phyloP scores from a whole-genome alignment of 1,140 invertebrate genomes.

The Cotesia chilonis region DNA sequence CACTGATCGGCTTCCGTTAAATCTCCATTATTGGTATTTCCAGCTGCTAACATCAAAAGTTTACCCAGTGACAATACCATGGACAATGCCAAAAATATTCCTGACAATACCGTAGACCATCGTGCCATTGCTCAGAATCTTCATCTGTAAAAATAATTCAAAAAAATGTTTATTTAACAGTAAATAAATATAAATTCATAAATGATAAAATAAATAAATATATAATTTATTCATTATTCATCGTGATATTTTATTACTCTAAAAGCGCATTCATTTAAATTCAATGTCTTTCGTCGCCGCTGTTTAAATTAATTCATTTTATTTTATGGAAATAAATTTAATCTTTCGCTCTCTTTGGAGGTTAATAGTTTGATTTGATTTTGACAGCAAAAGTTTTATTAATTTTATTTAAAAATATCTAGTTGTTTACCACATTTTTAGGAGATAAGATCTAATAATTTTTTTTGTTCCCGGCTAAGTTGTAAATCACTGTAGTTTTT shows the following conservation, averaged over 20 bases:
- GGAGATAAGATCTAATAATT: too few species aligned
- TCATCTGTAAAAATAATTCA: constrained; percentile 47
- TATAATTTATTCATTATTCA: constrained; percentile 16
- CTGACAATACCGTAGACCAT: constrained; percentile 64
- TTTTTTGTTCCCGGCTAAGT: too few species aligned
- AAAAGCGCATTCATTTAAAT: too few species aligned
- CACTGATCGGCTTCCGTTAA: constrained; percentile 74
- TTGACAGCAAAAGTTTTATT: too few species aligned
- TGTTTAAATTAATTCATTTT: too few species aligned
- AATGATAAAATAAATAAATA: background rate
- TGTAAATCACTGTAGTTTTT: too few species aligned
- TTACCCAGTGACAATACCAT: constrained; percentile 63
- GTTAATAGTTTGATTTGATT: too few species aligned
- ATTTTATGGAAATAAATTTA: too few species aligned
- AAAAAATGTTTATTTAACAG: constrained; percentile 2
- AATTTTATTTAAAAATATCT: too few species aligned
- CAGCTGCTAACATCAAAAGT: constrained; percentile 59
- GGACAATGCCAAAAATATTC: constrained; percentile 61
- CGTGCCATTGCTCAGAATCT: constrained; percentile 59
- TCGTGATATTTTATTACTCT: background rate
- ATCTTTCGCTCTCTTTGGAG: too few species aligned
- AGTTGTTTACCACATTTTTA: too few species aligned
- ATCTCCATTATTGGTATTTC: constrained; percentile 64
- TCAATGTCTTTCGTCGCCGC: too few species aligned
- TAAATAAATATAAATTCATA: background rate